Percentiles rank a stretch among this genome's conserved stretches.
Evolutionary conservation across 2,113 vertebrate genomes (phyloP).

Genomic region (Silurus asotus): DNA sequence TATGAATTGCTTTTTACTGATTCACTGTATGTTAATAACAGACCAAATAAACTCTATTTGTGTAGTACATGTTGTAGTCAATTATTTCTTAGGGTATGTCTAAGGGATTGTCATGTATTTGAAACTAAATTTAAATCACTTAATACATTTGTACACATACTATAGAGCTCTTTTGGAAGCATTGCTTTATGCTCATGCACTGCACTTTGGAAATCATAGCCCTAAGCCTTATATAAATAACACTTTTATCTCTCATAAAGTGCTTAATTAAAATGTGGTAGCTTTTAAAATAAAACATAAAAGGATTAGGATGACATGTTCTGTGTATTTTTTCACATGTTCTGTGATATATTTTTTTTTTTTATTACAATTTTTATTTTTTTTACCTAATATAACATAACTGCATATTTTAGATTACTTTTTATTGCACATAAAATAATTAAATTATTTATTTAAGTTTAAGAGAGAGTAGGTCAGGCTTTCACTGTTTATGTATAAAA

Average conservation of each 20-base stretch:
- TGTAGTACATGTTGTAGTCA: background rate
- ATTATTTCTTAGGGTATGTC: background rate
- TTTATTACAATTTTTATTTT: too few species aligned
- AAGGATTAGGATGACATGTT: background rate
- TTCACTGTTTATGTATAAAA: too few species aligned
- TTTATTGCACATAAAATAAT: too few species aligned
- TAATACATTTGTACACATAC: background rate
- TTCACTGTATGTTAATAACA: conserved; percentile 23
- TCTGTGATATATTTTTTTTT: too few species aligned
- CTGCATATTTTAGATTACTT: too few species aligned
- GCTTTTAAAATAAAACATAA: background rate
- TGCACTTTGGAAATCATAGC: background rate
- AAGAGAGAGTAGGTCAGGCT: too few species aligned
- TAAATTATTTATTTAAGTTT: too few species aligned
- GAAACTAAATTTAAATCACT: background rate
- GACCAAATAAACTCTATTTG: conserved; percentile 50
- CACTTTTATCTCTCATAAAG: background rate
- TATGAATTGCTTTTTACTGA: conserved; percentile 32
- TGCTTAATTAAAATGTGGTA: background rate
- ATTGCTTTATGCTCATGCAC: background rate
- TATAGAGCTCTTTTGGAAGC: background rate
- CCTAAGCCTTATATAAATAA: background rate
- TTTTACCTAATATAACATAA: too few species aligned
- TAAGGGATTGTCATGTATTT: background rate
- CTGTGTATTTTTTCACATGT: background rate